Percentiles rank a stretch among this genome's conserved stretches.
Evolutionary conservation across 2,888 invertebrate genomes (phyloP).

Genomic region (Empis livida): DNA sequence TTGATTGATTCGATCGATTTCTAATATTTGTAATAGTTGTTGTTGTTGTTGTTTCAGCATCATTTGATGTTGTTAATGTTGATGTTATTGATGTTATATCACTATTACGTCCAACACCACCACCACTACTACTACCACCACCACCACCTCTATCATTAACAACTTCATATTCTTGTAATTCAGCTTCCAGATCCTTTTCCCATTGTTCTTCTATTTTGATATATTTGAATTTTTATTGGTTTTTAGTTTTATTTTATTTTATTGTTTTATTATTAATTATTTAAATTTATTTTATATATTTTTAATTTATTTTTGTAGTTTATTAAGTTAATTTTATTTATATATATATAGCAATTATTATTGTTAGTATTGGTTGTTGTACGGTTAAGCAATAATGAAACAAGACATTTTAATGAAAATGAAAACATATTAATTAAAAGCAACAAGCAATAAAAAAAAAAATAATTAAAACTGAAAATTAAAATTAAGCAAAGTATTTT

Average conservation of each 20-base stretch:
- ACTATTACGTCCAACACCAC: conserved; percentile 10
- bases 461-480: too few species aligned
- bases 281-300: neutral
- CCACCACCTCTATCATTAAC: conserved; percentile 43
- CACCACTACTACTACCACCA: conserved; percentile 16
- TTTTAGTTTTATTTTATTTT: conserved; percentile 3
- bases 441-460: too few species aligned
- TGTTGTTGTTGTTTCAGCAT: conserved; percentile 21
- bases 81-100: neutral
- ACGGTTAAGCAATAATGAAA: too few species aligned
- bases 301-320: neutral
- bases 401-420: too few species aligned
- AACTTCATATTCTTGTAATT: conserved; percentile 89
- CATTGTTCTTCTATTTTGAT: conserved; percentile 68
- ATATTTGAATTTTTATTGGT: conserved; percentile 1
- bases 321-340: neutral
- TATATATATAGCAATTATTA: neutral
- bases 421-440: too few species aligned
- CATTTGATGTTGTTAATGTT: neutral
- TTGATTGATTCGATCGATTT: conserved; percentile 27
- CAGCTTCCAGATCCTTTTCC: conserved; percentile 92
- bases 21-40: conserved; percentile 29
- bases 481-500: too few species aligned
- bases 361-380: too few species aligned
- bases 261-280: neutral